A percentile compares a stretch with the other conserved stretches of the same genome.
Evolutionary conservation across 2,113 vertebrate species (phyloP).

Genomic region (Gopherus evgoodei): DNA sequence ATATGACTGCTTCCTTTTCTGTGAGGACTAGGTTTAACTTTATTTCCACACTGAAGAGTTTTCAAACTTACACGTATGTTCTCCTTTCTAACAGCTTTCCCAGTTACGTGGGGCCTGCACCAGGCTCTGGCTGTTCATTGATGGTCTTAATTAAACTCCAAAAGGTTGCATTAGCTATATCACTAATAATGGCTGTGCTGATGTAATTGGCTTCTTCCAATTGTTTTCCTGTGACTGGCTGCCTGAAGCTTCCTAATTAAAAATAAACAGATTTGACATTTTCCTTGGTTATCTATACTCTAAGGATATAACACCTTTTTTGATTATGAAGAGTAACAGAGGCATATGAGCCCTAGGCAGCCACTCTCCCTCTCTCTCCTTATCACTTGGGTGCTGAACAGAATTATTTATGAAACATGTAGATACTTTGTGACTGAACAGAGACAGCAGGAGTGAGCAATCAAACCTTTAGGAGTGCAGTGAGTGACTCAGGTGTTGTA

Average conservation of each 20-base stretch:
- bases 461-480: conserved; percentile 13
- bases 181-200: conserved; percentile 29
- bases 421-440: neutral
- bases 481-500: neutral
- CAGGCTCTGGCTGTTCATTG: conserved; percentile 18
- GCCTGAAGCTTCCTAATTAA: conserved; percentile 74
- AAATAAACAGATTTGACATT: conserved; percentile 69
- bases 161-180: conserved; percentile 38
- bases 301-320: neutral
- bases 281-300: conserved; percentile 31
- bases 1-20: neutral
- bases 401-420: conserved; percentile 6
- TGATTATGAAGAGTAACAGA: neutral
- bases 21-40: neutral
- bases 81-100: neutral
- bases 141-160: conserved; percentile 66
- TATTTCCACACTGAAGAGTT: neutral
- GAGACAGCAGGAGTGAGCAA: conserved; percentile 5
- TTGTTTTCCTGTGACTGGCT: conserved; percentile 31
- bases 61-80: neutral
- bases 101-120: neutral
- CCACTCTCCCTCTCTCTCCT: neutral
- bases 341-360: conserved; percentile 11
- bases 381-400: neutral
- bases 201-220: conserved; percentile 23